phyloP scores from a whole-genome alignment of 1,140 invertebrate species.

The Apolygus lucorum region DNA sequence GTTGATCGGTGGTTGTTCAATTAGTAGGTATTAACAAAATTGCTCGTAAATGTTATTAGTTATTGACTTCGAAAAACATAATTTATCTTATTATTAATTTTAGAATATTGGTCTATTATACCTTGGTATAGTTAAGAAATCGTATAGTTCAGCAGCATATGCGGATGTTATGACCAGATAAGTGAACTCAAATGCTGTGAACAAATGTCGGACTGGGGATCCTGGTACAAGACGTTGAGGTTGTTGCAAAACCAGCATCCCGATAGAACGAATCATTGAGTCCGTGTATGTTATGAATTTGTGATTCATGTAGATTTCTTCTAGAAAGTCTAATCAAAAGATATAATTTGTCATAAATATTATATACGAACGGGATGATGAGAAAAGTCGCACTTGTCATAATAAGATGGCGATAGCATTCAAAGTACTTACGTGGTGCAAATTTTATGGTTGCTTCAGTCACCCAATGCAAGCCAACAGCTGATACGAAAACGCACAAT shows the following conservation, averaged over 20 bases:
- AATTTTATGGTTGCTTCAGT: not conserved
- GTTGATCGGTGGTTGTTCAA: no score
- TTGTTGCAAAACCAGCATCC: constrained; percentile 11
- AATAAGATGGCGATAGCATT: no score
- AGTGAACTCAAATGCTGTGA: not conserved
- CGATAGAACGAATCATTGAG: constrained; percentile 2
- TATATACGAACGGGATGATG: no score
- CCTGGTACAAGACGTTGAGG: not conserved
- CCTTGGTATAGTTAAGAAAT: not conserved
- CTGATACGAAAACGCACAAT: not conserved
- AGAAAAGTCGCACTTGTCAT: no score
- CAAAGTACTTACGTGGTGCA: not conserved
- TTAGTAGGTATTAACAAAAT: no score
- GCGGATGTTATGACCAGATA: not conserved
- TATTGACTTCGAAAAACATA: no score
- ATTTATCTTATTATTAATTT: no score
- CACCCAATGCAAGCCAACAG: not conserved
- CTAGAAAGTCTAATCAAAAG: not conserved
- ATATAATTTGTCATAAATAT: not conserved
- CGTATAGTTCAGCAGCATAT: not conserved
- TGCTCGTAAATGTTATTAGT: no score
- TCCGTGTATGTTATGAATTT: constrained; percentile 6
- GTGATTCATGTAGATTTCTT: not conserved
- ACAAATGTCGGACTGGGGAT: not conserved
- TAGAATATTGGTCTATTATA: not conserved